Conservation (phyloP, 2,888 invertebrate genomes). For the Macaria notata region DNA sequence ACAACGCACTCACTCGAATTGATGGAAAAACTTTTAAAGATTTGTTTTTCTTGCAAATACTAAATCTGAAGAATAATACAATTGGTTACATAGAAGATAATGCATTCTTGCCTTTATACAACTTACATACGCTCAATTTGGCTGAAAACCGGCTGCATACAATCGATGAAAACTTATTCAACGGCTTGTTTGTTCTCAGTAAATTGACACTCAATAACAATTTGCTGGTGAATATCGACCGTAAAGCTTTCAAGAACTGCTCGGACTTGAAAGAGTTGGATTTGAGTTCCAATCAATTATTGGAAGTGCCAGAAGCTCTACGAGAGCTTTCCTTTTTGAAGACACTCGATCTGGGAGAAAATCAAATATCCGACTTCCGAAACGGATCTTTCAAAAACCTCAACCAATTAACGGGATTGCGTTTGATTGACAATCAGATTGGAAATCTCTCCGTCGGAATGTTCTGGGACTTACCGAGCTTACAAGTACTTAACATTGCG, state of each 20-base stretch:
- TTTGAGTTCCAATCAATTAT: slow-evolving; percentile 92
- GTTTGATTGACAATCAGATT: slow-evolving; percentile 94
- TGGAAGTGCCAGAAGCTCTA: slow-evolving; percentile 91
- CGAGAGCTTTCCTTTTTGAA: slow-evolving; percentile 91
- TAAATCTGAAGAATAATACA: slow-evolving; percentile 93
- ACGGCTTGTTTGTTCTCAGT: slow-evolving; percentile 91
- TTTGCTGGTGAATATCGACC: slow-evolving; percentile 89
- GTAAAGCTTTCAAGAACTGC: slow-evolving; percentile 93
- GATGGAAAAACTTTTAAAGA: slow-evolving; percentile 94
- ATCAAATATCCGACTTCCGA: slow-evolving; percentile 91
- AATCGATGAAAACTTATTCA: slow-evolving; percentile 90
- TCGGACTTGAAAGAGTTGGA: slow-evolving; percentile 94
- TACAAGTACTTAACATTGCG: slow-evolving; percentile 93
- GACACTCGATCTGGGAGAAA: slow-evolving; percentile 95
- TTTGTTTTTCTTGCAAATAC: slow-evolving; percentile 91
- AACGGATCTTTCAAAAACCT: slow-evolving; percentile 94
- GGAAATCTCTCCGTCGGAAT: slow-evolving; percentile 92
- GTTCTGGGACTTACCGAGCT: slow-evolving; percentile 92
- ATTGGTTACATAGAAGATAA: slow-evolving; percentile 94
- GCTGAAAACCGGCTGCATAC: slow-evolving; percentile 93
- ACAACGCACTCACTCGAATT: slow-evolving; percentile 92
- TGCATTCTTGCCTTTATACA: slow-evolving; percentile 93
- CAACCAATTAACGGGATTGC: slow-evolving; percentile 92
- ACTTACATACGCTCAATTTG: slow-evolving; percentile 93
- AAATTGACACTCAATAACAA: slow-evolving; percentile 94